phyloP scores from a whole-genome alignment of 2,888 invertebrate species.

The Gisinianus flammeolus region DNA sequence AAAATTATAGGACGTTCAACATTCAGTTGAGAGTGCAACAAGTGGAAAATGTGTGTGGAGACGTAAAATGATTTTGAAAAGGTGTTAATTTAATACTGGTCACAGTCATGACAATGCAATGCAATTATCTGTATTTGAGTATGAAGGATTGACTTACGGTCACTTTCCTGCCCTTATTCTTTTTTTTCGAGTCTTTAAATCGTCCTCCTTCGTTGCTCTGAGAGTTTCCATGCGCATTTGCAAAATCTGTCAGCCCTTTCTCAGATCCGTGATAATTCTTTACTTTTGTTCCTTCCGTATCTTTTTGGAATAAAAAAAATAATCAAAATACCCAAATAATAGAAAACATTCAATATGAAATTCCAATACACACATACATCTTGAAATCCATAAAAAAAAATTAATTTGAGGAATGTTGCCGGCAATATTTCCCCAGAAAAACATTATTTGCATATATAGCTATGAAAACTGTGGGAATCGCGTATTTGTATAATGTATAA shows the following conservation, averaged over 20 bases:
- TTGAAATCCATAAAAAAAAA: background rate
- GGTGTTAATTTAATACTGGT: background rate
- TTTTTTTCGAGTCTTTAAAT: constrained; percentile 55
- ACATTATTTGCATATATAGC: background rate
- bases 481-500: no score
- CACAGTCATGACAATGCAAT: background rate
- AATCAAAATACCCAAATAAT: background rate
- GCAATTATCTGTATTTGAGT: no score
- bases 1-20: no score
- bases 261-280: constrained; percentile 55
- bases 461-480: no score
- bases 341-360: background rate
- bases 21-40: no score
- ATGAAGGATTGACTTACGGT: no score
- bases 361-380: no score
- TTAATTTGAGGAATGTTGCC: background rate
- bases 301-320: constrained; percentile 36
- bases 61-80: no score
- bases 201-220: constrained; percentile 53
- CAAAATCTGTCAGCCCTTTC: constrained; percentile 53
- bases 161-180: constrained; percentile 59
- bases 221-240: constrained; percentile 47
- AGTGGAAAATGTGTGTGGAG: no score
- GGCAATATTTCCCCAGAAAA: background rate
- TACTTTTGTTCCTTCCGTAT: constrained; percentile 54